Percentiles rank a stretch among this genome's conserved stretches.
Evolutionary conservation across 2,113 vertebrate species (phyloP).

Genomic region (Recurvirostra avosetta): DNA sequence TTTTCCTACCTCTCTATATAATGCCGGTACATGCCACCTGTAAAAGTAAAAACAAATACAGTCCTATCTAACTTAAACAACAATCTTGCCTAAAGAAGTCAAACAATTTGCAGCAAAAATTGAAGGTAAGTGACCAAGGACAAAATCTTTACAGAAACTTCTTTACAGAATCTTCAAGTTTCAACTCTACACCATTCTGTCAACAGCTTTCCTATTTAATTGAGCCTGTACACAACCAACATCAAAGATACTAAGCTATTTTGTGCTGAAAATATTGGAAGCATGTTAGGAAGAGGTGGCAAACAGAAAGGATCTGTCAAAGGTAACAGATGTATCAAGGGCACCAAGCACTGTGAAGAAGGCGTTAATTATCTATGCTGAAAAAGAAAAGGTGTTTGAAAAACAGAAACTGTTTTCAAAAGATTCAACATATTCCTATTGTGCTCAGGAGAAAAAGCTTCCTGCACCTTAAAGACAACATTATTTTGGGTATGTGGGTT

Average conservation of each 20-base stretch:
- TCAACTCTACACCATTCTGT: constrained; percentile 3
- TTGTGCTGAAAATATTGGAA: constrained; percentile 14
- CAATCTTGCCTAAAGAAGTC: not conserved
- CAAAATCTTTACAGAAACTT: constrained; percentile 43
- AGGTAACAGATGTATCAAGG: constrained; percentile 46
- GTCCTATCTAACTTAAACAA: not conserved
- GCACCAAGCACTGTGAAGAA: constrained; percentile 30
- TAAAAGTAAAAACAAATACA: not conserved
- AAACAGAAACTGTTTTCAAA: constrained; percentile 67
- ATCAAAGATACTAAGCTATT: constrained; percentile 45
- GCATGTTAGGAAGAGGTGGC: constrained; percentile 4
- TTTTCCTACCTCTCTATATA: not conserved
- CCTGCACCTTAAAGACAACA: not conserved
- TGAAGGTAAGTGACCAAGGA: constrained; percentile 53
- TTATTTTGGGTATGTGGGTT: not conserved
- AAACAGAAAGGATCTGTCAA: constrained; percentile 55
- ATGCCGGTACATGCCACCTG: not conserved
- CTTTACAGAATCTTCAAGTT: not conserved
- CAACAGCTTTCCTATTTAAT: constrained; percentile 21
- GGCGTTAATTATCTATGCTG: constrained; percentile 48
- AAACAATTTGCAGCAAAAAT: constrained; percentile 21
- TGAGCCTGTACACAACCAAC: constrained; percentile 17
- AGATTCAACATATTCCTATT: constrained; percentile 51
- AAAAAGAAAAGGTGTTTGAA: constrained; percentile 54
- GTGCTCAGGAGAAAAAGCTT: constrained; percentile 33